These are phyloP conservation scores for Grapholita molesta DNA, from an alignment of 1,140 invertebrate genomes.

Conservation along the genomic window DNA sequence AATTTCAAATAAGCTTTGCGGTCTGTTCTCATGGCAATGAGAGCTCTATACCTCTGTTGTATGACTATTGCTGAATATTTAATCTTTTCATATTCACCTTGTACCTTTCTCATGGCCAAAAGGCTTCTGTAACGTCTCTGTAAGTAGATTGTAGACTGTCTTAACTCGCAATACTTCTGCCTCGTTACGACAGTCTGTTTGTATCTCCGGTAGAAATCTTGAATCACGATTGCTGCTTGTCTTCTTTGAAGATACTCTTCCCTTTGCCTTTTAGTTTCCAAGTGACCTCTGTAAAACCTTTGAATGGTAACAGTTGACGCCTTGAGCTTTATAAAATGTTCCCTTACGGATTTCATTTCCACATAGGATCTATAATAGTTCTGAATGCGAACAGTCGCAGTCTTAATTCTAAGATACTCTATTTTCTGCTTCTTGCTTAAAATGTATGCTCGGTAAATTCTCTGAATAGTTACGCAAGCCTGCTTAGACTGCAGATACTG, in stretches of 20 bases:
- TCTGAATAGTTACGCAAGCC: conserved; percentile 57
- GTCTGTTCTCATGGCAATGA: conserved; percentile 31
- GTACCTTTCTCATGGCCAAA: conserved; percentile 41
- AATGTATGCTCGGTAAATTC: conserved; percentile 44
- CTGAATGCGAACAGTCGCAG: conserved; percentile 62
- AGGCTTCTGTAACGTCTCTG: conserved; percentile 70
- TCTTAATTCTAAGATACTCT: conserved; percentile 48
- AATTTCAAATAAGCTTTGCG: conserved; percentile 6
- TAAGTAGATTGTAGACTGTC: conserved; percentile 46
- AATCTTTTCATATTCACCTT: conserved; percentile 56
- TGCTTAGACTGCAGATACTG: conserved; percentile 41
- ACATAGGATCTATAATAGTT: conserved; percentile 61
- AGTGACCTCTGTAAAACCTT: conserved; percentile 68
- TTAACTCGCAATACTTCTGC: conserved; percentile 57
- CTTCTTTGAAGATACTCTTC: conserved; percentile 59
- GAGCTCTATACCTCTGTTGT: conserved; percentile 71
- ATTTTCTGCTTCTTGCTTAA: conserved; percentile 43
- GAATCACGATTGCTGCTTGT: conserved; percentile 48
- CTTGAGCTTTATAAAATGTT: conserved; percentile 47
- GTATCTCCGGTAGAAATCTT: conserved; percentile 62
- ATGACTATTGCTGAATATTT: conserved; percentile 59
- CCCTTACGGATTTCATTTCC: conserved; percentile 52
- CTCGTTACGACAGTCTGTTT: conserved; percentile 37
- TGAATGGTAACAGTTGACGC: conserved; percentile 64
- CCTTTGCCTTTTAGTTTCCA: conserved; percentile 48